Evolutionary conservation across 1,140 invertebrate species (phyloP).

Genomic region (Leptonema lineaticorne): DNA sequence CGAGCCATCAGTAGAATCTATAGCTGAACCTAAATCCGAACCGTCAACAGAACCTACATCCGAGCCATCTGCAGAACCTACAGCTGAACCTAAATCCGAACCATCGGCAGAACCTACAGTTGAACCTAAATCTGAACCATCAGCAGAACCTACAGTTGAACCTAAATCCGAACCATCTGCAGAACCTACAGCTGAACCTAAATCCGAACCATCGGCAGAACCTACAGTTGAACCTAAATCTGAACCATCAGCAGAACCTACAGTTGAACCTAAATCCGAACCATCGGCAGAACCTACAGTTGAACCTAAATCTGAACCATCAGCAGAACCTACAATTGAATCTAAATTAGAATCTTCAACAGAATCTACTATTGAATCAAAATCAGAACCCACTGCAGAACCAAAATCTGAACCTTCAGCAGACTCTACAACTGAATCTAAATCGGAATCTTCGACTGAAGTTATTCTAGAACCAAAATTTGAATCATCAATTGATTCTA

Average conservation of each 20-base stretch:
- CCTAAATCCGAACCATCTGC: conserved; percentile 32
- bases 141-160: conserved; percentile 33
- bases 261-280: conserved; percentile 45
- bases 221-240: conserved; percentile 37
- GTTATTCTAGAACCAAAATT: conserved; percentile 30
- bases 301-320: conserved; percentile 44
- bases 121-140: conserved; percentile 41
- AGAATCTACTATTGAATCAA: conserved; percentile 43
- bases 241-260: conserved; percentile 42
- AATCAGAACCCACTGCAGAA: conserved; percentile 42
- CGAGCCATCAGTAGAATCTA: conserved; percentile 44
- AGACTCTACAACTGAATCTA: conserved; percentile 33
- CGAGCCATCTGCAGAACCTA: conserved; percentile 45
- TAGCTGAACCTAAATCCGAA: conserved; percentile 43
- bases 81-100: conserved; percentile 36
- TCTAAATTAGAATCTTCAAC: conserved; percentile 40
- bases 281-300: conserved; percentile 41
- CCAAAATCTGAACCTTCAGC: conserved; percentile 36
- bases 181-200: conserved; percentile 43
- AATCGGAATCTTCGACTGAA: conserved; percentile 43
- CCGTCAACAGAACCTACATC: conserved; percentile 38
- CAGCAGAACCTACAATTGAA: conserved; percentile 45
- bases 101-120: conserved; percentile 43
- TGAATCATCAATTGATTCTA: conserved; percentile 42
- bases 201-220: conserved; percentile 34